These are phyloP conservation scores for Graptemys geographica DNA, from an alignment of 2,797 vertebrate genomes.

Conservation along the genomic window DNA sequence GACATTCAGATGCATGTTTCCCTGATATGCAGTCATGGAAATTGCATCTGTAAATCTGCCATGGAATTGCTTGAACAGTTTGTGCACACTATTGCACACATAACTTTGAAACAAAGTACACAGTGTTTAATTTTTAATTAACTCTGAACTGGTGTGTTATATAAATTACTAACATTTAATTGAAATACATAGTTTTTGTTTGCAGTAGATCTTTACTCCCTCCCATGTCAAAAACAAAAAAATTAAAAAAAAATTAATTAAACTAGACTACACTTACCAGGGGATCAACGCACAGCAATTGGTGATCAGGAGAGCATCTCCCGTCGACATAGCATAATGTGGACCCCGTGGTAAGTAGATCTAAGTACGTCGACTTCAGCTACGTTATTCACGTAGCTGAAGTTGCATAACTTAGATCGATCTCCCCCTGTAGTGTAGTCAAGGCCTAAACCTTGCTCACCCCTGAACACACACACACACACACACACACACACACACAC, in stretches of 20 bases:
- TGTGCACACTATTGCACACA: not conserved
- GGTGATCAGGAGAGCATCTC: too few relatives aligned
- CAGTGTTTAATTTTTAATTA: conserved; percentile 15
- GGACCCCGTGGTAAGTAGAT: too few relatives aligned
- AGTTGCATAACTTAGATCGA: too few relatives aligned
- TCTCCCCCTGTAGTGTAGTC: too few relatives aligned
- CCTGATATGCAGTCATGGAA: not conserved
- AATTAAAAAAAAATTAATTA: not conserved
- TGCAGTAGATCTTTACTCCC: not conserved
- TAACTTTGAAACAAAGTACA: not conserved
- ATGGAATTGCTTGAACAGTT: not conserved
- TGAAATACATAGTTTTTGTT: conserved; percentile 13
- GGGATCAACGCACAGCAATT: too few relatives aligned
- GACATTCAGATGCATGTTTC: not conserved
- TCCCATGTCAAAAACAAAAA: conserved; percentile 16
- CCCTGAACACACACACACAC: not conserved
- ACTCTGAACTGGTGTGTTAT: not conserved
- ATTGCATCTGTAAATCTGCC: not conserved
- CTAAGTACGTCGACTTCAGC: too few relatives aligned
- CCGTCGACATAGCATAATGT: not conserved
- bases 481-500: not conserved
- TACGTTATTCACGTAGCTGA: too few relatives aligned
- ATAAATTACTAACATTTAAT: conserved; percentile 3
- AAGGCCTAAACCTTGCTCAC: not conserved
- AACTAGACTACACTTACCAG: too few relatives aligned